Evolutionary conservation across 2,797 vertebrate species (phyloP).

Genomic region (Enteromius thamalakanensis): DNA sequence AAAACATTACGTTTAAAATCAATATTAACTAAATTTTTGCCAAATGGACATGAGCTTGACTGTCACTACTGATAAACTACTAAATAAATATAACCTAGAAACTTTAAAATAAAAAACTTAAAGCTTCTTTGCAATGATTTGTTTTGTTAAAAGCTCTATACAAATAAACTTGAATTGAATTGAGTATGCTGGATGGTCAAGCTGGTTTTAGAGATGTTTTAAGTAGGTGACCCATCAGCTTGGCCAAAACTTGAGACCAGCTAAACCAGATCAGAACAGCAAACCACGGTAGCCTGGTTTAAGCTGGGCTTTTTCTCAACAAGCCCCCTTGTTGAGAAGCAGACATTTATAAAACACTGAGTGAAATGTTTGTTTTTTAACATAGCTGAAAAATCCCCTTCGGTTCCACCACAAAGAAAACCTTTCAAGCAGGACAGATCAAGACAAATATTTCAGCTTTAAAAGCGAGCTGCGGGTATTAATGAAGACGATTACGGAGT

Average conservation of each 20-base stretch:
- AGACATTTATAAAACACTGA: neutral
- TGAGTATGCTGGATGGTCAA: neutral
- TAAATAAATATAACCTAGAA: too few species aligned
- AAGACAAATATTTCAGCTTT: constrained; percentile 33
- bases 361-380: constrained; percentile 3
- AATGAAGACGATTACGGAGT: constrained; percentile 55
- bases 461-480: neutral
- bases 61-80: too few species aligned
- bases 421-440: constrained; percentile 5
- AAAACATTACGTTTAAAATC: neutral
- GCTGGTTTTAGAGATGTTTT: neutral
- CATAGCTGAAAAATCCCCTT: neutral
- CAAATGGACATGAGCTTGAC: too few species aligned
- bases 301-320: neutral
- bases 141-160: too few species aligned
- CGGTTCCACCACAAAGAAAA: neutral
- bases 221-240: neutral
- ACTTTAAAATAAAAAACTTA: too few species aligned
- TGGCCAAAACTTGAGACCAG: neutral
- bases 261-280: neutral
- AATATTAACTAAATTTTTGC: too few species aligned
- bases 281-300: neutral
- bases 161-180: too few species aligned
- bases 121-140: too few species aligned
- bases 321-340: neutral